phyloP scores from a whole-genome alignment of 2,113 vertebrate genomes.

The Chelonoidis abingdonii region DNA sequence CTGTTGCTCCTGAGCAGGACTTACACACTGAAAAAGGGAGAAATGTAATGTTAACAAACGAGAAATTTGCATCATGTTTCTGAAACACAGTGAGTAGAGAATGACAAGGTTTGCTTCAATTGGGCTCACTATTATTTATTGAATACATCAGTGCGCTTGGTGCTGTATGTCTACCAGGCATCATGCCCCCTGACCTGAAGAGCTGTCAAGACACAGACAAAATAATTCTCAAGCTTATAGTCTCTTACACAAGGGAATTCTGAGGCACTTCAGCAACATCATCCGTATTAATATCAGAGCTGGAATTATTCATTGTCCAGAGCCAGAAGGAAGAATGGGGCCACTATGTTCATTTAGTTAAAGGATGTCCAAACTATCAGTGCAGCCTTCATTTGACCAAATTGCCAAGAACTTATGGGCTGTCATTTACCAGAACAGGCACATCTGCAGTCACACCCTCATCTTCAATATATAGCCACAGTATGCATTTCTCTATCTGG shows the following conservation, averaged over 20 bases:
- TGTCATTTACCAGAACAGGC: rapidly evolving
- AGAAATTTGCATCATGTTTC: background rate
- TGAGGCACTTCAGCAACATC: rapidly evolving
- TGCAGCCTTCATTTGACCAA: background rate
- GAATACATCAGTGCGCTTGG: rapidly evolving
- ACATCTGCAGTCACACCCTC: background rate
- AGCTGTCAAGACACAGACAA: background rate
- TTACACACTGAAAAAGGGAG: background rate
- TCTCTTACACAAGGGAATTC: background rate
- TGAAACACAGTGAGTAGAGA: background rate
- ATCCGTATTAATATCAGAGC: background rate
- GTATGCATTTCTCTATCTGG: rapidly evolving
- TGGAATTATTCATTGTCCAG: background rate
- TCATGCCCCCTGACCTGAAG: rapidly evolving
- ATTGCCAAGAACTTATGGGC: background rate
- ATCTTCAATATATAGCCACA: background rate
- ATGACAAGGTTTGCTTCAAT: background rate
- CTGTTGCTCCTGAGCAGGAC: background rate
- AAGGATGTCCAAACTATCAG: background rate
- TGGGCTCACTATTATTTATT: background rate
- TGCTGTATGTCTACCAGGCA: background rate
- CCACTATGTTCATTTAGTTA: background rate
- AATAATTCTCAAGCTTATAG: background rate
- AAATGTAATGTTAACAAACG: background rate
- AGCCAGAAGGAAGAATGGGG: background rate